Percentiles rank a stretch among this genome's conserved stretches.
These are phyloP conservation scores for Mythimna albipuncta DNA, from an alignment of 2,888 invertebrate species.

Conservation along the genomic window DNA sequence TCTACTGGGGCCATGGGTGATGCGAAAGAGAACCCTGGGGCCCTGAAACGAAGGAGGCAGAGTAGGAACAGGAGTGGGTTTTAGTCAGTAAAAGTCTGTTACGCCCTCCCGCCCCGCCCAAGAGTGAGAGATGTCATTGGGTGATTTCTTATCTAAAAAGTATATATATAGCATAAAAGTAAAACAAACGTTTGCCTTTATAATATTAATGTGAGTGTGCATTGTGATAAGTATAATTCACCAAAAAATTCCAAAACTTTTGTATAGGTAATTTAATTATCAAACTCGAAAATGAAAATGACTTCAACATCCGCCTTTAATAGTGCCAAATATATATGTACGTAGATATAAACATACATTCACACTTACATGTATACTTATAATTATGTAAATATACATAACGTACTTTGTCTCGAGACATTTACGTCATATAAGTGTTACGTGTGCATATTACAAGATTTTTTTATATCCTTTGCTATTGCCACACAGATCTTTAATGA, in stretches of 20 bases:
- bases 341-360: background rate
- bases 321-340: slow-evolving; percentile 19
- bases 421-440: slow-evolving; percentile 27
- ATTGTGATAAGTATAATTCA: background rate
- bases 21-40: too few relatives aligned
- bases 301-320: slow-evolving; percentile 20
- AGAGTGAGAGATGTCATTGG: too few relatives aligned
- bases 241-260: background rate
- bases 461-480: slow-evolving; percentile 1
- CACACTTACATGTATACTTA: background rate
- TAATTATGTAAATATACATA: slow-evolving; percentile 37
- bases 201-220: too few relatives aligned
- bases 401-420: slow-evolving; percentile 15
- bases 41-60: too few relatives aligned
- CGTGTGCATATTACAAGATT: slow-evolving; percentile 5
- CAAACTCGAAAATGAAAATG: slow-evolving; percentile 12
- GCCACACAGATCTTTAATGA: background rate
- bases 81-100: too few relatives aligned
- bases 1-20: too few relatives aligned
- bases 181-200: too few relatives aligned
- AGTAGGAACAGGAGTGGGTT: too few relatives aligned
- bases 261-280: slow-evolving; percentile 26
- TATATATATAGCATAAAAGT: too few relatives aligned
- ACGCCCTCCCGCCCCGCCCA: too few relatives aligned
- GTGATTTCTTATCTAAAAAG: too few relatives aligned